A percentile compares a stretch with the other conserved stretches of the same genome.
Conservation (phyloP, 2,888 invertebrate species). For the Carpatolechia fugitivella region DNA sequence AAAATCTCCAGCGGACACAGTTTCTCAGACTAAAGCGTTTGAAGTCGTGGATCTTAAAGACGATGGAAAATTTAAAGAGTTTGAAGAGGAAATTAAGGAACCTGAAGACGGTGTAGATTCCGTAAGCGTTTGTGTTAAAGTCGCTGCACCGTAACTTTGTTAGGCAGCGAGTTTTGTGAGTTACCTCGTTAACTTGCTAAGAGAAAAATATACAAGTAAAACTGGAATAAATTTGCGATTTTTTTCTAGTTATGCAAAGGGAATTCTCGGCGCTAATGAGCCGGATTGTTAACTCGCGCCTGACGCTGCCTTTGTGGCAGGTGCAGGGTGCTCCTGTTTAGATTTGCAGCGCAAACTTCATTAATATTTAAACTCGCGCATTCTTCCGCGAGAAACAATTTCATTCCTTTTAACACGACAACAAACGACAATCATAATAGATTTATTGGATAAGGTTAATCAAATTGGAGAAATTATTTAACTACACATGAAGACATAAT, state of each 20-base stretch:
- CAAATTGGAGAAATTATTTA: not conserved
- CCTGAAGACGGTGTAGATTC: conserved; percentile 41
- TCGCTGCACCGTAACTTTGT: conserved; percentile 67
- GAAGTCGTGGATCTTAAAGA: conserved; percentile 52
- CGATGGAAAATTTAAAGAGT: conserved; percentile 67
- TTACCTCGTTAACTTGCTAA: conserved; percentile 66
- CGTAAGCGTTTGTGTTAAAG: conserved; percentile 48
- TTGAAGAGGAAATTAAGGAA: conserved; percentile 68
- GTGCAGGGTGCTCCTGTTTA: conserved; percentile 47
- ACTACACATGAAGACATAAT: not conserved
- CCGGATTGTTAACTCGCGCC: conserved; percentile 52
- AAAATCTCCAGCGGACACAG: conserved; percentile 41
- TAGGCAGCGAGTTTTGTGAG: conserved; percentile 44
- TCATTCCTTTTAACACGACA: not conserved
- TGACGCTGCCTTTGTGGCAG: conserved; percentile 47
- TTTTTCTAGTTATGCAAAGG: conserved; percentile 49
- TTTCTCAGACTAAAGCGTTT: conserved; percentile 43
- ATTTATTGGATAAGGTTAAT: not conserved
- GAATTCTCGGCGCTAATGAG: conserved; percentile 62
- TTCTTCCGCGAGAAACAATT: conserved; percentile 6
- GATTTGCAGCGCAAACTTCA: conserved; percentile 41
- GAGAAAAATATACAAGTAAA: conserved; percentile 58
- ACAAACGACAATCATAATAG: too few relatives aligned
- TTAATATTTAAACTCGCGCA: conserved; percentile 34
- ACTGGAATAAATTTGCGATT: conserved; percentile 61